phyloP scores from a whole-genome alignment of 2,797 vertebrate genomes.

The Crypturellus tataupa region DNA sequence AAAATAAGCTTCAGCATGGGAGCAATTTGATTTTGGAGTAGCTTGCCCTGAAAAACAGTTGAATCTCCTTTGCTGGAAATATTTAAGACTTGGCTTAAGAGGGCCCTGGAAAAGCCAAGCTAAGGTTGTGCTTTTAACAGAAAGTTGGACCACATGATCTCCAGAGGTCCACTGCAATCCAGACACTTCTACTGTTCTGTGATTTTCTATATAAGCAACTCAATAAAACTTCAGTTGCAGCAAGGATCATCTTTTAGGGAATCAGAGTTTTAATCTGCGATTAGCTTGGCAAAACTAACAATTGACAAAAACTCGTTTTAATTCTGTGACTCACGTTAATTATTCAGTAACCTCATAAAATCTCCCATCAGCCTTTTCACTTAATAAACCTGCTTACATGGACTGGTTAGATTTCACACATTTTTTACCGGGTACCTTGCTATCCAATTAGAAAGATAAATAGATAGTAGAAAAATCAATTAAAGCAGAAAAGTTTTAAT shows the following conservation, averaged over 20 bases:
- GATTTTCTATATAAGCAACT: not conserved
- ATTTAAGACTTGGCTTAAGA: not conserved
- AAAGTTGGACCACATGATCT: not conserved
- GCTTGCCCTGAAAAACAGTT: not conserved
- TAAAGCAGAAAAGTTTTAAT: conserved; percentile 62
- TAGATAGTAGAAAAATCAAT: conserved; percentile 70
- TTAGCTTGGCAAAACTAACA: not conserved
- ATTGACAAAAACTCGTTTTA: not conserved
- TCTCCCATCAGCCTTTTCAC: not conserved
- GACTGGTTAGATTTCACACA: conserved; percentile 21
- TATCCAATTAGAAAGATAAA: conserved; percentile 71
- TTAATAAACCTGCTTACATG: conserved; percentile 32
- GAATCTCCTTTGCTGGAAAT: not conserved
- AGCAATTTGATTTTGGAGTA: not conserved
- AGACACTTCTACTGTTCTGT: not conserved
- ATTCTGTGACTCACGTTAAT: conserved; percentile 16
- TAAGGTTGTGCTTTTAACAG: not conserved
- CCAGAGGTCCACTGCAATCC: not conserved
- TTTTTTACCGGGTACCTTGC: conserved; percentile 4
- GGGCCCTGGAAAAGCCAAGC: not conserved
- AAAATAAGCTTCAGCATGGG: not conserved
- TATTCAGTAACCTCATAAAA: conserved; percentile 30
- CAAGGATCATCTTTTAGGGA: not conserved
- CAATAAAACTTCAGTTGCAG: not conserved
- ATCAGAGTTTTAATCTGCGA: not conserved